Base-by-base conservation (phyloP, 2,113 vertebrate genomes). In the Todiramphus saurophagus region DNA sequence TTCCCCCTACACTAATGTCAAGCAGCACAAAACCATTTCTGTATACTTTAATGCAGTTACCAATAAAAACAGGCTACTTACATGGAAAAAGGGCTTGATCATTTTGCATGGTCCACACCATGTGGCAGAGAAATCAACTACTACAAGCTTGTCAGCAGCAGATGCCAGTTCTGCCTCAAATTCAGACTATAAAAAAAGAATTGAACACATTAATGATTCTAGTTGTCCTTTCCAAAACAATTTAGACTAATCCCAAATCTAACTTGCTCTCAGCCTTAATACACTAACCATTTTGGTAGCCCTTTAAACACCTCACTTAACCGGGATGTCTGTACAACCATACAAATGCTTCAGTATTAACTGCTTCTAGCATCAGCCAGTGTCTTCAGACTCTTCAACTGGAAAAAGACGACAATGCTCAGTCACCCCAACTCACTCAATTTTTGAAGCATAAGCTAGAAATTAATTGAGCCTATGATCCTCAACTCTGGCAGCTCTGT, bases 101-200 rank as follows among this genome's bases (percentile, higher is more conserved):
- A 59, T 89, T 96, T 94, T 97, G 93, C 99, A 99, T 33, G 99
- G 99, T 37, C 98, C 98, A 62, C 99, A 99, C 99, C 99, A 99
- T 0, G 97, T 96, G 19, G 99, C 99, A 4, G 99, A 98, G 95
- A 99, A 99, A 94, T 99, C 99, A 62, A 99, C 98, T 6, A 99
- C 98, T 55, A 99, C 78, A 43, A 99, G 98, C 53, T 98, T 99
- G 4, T 80, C 39, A 60, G 97, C 98, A 31, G 98, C 98, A 4
- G 77, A 15, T 1, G 21, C 21, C 96, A 99, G 95, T 56, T 95
- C 94, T 1, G 17, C 1, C 0, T 97, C 20, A 73, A 99, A 99
- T 8, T 97, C 97, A 0, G 12, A 8, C 99, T 99, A 51, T 3
- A 69, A 30, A 78, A 39, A 86, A 69, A 78, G 63, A 44, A 17